Evolutionary conservation across 1,140 invertebrate species (phyloP).

Genomic region (Macrocentrus cingulum): DNA sequence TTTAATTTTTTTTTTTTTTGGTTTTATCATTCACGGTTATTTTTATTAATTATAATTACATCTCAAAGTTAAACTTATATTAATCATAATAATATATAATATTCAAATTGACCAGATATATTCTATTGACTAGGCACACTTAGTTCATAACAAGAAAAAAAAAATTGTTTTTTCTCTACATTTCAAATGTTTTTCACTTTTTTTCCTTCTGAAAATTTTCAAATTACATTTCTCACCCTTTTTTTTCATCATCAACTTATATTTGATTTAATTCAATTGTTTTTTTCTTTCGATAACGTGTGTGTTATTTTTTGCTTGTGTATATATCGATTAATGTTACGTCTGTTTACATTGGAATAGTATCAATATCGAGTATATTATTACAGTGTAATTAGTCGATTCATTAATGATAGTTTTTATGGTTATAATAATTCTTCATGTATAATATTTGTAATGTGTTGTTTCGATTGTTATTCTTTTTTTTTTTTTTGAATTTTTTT

Average conservation of each 20-base stretch:
- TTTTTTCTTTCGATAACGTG: neutral
- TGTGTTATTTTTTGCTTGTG: conserved; percentile 9
- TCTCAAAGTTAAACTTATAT: conserved; percentile 53
- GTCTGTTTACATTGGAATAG: conserved; percentile 20
- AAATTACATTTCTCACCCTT: neutral
- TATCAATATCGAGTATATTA: conserved; percentile 17
- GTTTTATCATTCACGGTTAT: conserved; percentile 34
- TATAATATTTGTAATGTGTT: neutral
- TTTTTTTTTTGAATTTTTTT: neutral
- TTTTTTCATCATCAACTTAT: neutral
- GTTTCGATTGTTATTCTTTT: neutral
- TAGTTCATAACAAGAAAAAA: conserved; percentile 60
- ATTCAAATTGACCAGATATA: conserved; percentile 61
- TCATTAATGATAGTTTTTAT: conserved; percentile 4
- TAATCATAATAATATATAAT: conserved; percentile 53
- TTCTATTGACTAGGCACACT: conserved; percentile 62
- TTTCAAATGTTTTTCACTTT: conserved; percentile 26
- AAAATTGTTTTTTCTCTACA: conserved; percentile 31
- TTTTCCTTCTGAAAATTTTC: conserved; percentile 22
- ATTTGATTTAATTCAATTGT: conserved; percentile 28
- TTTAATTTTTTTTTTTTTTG: conserved; percentile 12
- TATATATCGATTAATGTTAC: neutral
- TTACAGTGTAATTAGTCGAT: neutral
- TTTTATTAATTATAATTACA: conserved; percentile 42
- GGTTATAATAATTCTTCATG: neutral